phyloP scores from a whole-genome alignment of 2,888 invertebrate genomes.

The Troides helena region DNA sequence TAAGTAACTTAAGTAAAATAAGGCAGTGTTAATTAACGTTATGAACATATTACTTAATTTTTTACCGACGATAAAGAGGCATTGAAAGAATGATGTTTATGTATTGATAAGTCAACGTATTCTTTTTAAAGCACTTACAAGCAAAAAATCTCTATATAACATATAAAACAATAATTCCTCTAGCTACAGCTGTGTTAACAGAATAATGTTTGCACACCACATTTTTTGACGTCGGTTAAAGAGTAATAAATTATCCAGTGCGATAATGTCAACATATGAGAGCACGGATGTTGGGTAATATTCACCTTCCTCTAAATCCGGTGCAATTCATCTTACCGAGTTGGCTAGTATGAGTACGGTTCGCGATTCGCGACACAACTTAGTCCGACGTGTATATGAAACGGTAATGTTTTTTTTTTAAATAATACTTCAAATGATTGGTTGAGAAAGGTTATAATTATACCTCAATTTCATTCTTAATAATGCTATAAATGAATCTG shows the following conservation, averaged over 20 bases:
- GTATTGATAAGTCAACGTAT: no score
- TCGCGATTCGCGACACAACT: not conserved
- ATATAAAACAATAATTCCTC: no score
- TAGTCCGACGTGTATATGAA: constrained; percentile 6
- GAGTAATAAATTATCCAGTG: not conserved
- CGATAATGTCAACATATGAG: not conserved
- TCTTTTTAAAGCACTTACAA: no score
- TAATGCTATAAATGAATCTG: not conserved
- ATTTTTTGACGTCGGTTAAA: no score
- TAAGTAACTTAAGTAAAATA: no score
- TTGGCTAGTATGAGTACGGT: constrained; percentile 11
- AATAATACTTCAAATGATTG: not conserved
- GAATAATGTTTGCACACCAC: no score
- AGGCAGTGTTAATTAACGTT: no score
- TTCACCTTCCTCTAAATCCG: not conserved
- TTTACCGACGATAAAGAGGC: no score
- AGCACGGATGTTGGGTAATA: not conserved
- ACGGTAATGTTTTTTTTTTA: not conserved
- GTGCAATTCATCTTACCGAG: constrained; percentile 3
- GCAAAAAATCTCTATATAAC: no score
- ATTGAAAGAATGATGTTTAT: no score
- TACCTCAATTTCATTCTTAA: not conserved
- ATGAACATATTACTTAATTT: no score
- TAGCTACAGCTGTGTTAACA: no score
- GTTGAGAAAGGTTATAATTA: not conserved